A percentile compares a stretch with the other conserved stretches of the same genome.
Conservation (phyloP, 2,888 invertebrate species). For the Morpho achilles region DNA sequence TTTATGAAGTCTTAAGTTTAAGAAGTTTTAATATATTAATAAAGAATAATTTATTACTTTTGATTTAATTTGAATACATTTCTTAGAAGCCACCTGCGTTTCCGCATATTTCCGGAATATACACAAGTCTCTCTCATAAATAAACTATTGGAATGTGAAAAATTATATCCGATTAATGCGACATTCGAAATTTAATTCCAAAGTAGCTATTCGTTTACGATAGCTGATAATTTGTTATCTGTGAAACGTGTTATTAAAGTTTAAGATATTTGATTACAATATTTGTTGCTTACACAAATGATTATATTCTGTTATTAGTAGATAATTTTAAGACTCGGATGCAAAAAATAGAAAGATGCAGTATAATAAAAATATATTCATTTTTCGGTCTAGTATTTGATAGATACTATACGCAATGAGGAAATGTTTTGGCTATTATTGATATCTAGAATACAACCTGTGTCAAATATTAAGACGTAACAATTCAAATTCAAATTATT, state of each 20-base stretch:
- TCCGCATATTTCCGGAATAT: conserved; percentile 2
- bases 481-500: too few relatives aligned
- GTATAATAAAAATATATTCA: too few relatives aligned
- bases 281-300: neutral
- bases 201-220: neutral
- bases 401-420: too few relatives aligned
- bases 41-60: too few relatives aligned
- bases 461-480: too few relatives aligned
- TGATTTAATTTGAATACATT: too few relatives aligned
- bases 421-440: too few relatives aligned
- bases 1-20: too few relatives aligned
- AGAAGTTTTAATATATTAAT: too few relatives aligned
- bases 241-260: neutral
- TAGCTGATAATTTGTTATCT: neutral
- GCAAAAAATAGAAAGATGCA: too few relatives aligned
- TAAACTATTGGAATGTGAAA: neutral
- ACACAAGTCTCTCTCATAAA: neutral
- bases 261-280: conserved; percentile 1
- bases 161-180: neutral
- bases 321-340: too few relatives aligned
- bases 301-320: conserved; percentile 3
- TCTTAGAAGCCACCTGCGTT: neutral
- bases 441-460: too few relatives aligned
- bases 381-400: neutral
- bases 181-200: conserved; percentile 1